phyloP scores from a whole-genome alignment of 2,797 vertebrate species.

The Varecia variegata region DNA sequence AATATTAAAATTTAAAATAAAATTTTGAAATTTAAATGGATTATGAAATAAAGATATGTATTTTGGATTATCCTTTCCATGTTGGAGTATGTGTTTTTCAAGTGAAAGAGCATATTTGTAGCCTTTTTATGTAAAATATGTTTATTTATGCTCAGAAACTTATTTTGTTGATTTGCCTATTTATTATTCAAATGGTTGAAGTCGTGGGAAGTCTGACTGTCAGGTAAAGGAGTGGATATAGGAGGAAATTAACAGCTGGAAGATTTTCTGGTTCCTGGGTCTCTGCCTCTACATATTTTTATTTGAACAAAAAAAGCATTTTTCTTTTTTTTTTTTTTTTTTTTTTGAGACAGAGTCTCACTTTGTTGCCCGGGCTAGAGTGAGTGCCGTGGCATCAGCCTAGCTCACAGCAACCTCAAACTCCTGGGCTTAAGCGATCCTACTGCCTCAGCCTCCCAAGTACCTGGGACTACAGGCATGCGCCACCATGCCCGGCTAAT shows the following conservation, averaged over 20 bases:
- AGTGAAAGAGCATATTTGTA: not conserved
- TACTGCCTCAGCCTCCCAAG: too few relatives aligned
- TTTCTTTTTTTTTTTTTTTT: constrained; percentile 9
- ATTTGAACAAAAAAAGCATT: not conserved
- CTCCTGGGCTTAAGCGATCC: too few relatives aligned
- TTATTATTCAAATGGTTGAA: constrained; percentile 15
- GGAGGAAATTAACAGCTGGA: not conserved
- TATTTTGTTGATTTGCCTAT: not conserved
- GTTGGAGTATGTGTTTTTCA: not conserved
- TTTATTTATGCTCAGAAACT: not conserved
- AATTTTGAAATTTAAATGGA: constrained; percentile 7
- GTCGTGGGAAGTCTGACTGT: not conserved
- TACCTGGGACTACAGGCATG: too few relatives aligned
- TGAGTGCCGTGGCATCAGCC: too few relatives aligned
- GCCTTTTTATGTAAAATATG: not conserved
- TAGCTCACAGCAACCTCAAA: too few relatives aligned
- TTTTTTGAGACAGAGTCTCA: too few relatives aligned
- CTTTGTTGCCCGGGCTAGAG: too few relatives aligned
- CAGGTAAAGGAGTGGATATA: not conserved
- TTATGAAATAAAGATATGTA: not conserved
- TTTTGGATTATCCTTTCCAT: not conserved
- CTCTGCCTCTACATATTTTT: not conserved
- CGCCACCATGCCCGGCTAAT: too few relatives aligned
- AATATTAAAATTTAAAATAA: constrained; percentile 32
- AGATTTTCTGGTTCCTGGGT: not conserved